These are phyloP conservation scores for Chloebia gouldiae DNA, from an alignment of 2,113 vertebrate genomes.

Conservation along the genomic window DNA sequence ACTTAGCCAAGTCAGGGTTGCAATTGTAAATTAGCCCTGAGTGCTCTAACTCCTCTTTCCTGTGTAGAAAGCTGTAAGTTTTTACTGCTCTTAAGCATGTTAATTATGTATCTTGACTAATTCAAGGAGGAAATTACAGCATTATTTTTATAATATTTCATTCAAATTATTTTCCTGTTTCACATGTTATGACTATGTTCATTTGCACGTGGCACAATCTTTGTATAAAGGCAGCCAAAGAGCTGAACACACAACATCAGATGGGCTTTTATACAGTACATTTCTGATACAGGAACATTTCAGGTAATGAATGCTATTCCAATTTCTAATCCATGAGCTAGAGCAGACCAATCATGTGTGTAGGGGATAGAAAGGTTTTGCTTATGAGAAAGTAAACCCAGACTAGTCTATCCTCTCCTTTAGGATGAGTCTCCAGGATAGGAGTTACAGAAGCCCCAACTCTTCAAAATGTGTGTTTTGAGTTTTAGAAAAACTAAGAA, in stretches of 20 bases:
- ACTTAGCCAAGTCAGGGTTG: not conserved
- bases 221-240: not conserved
- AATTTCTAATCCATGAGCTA: not conserved
- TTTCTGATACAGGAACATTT: not conserved
- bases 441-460: not conserved
- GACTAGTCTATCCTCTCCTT: not conserved
- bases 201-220: not conserved
- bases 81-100: not conserved
- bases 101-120: not conserved
- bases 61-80: not conserved
- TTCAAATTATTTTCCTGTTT: not conserved
- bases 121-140: not conserved
- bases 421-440: not conserved
- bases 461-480: not conserved
- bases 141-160: not conserved
- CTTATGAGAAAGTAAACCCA: not conserved
- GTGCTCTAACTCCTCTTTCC: not conserved
- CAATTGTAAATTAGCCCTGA: not conserved
- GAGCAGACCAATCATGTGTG: not conserved
- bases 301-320: not conserved
- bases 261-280: not conserved
- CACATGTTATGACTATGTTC: not conserved
- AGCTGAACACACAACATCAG: not conserved
- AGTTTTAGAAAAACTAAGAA: not conserved
- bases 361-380: not conserved